Conservation (phyloP, 37 sponge, comb jelly and placozoan genomes). For the Ephydatia muelleri region DNA sequence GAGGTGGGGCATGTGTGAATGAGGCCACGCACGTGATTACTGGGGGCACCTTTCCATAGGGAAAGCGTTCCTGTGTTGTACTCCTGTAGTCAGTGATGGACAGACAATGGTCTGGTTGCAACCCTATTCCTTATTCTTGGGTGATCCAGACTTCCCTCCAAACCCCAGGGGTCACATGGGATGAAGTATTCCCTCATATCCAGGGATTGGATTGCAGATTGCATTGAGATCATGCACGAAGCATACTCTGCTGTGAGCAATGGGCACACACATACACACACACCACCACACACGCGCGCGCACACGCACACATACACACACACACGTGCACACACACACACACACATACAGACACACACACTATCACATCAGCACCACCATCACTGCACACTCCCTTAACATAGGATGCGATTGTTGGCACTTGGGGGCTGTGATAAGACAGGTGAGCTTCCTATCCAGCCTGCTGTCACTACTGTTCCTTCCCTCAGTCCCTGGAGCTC, state of each 20-base stretch:
- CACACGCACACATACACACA: too few species aligned
- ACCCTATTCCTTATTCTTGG: not conserved
- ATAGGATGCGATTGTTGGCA: constrained; percentile 67
- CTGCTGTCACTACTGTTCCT: not conserved
- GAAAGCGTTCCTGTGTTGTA: constrained; percentile 65
- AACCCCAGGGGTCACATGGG: constrained; percentile 58
- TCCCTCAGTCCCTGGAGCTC: constrained; percentile 67
- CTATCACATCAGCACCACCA: too few species aligned
- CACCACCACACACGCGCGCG: too few species aligned
- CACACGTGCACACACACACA: too few species aligned
- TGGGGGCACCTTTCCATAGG: constrained; percentile 9
- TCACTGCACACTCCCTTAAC: not conserved
- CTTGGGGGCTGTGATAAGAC: constrained; percentile 82
- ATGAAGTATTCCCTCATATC: constrained; percentile 82
- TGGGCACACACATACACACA: too few species aligned
- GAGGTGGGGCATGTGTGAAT: constrained; percentile 30
- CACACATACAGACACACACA: too few species aligned
- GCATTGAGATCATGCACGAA: constrained; percentile 77
- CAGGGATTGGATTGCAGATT: constrained; percentile 78
- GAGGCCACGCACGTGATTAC: not conserved
- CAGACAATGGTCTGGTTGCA: constrained; percentile 57
- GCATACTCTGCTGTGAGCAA: constrained; percentile 65
- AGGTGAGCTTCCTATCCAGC: constrained; percentile 3
- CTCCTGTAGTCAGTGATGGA: constrained; percentile 80
- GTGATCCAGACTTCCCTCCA: not conserved